These are phyloP conservation scores for Staurois parvus DNA, from an alignment of 2,797 vertebrate species.

Conservation along the genomic window DNA sequence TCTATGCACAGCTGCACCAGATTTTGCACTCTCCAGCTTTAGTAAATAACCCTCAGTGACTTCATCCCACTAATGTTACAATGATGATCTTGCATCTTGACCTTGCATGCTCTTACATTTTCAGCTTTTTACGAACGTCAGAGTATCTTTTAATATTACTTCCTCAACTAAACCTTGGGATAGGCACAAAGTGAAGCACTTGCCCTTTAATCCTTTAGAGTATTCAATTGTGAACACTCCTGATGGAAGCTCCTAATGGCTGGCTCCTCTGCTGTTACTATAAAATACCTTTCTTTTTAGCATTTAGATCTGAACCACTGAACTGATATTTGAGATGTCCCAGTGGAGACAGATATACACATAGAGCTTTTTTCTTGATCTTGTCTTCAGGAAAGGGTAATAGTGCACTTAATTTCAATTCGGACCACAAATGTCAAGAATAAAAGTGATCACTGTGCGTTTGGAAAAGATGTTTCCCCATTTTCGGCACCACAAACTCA, in stretches of 20 bases:
- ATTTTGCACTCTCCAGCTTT: too few relatives aligned
- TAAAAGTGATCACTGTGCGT: slow-evolving; percentile 39
- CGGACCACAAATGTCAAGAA: slow-evolving; percentile 40
- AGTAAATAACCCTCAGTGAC: too few relatives aligned
- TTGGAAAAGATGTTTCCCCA: slow-evolving; percentile 16
- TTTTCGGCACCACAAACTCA: slow-evolving; percentile 5
- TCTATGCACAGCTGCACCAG: too few relatives aligned
- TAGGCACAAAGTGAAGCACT: slow-evolving; percentile 6
- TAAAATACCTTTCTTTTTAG: slow-evolving; percentile 51
- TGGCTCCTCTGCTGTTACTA: slow-evolving; percentile 29
- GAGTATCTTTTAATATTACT: background rate
- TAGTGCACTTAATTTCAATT: slow-evolving; percentile 41
- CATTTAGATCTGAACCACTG: slow-evolving; percentile 54
- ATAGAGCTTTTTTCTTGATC: slow-evolving; percentile 41
- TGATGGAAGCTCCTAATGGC: slow-evolving; percentile 16
- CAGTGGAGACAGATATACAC: slow-evolving; percentile 30
- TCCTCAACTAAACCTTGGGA: background rate
- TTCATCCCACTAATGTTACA: too few relatives aligned
- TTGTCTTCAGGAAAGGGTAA: slow-evolving; percentile 47
- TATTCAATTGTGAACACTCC: slow-evolving; percentile 1
- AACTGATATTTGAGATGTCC: slow-evolving; percentile 49
- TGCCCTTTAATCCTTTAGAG: background rate
- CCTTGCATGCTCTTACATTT: too few relatives aligned
- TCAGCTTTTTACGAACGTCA: background rate
- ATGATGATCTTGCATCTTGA: too few relatives aligned